Base-by-base conservation (phyloP, 1,140 invertebrate genomes). In the Bombus affinis region DNA sequence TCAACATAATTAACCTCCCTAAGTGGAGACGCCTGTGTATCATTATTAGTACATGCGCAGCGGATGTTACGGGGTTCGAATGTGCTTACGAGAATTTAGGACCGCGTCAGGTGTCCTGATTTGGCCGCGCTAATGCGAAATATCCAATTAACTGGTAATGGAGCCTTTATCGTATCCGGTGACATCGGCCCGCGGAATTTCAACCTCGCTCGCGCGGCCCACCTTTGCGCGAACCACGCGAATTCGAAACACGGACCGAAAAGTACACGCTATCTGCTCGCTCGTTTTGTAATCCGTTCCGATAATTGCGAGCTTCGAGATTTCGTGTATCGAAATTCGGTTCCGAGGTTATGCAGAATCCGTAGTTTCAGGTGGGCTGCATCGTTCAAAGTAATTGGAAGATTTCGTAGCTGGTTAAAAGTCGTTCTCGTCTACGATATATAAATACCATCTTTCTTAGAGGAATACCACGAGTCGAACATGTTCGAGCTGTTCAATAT, bases 1-100 rank as follows among this genome's bases (percentile, higher is more conserved):
- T 92, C 91, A 90, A 89, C 91, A 91, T 93, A 93, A 94, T 94
- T 93, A 93, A 93, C 90, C 79, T 66, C 82, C 88, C 83, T 91
- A 89, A 91, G 90, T 92, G 92, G 92, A 92, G 91, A 93, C 91
- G 91, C 91, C 89, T 91, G 91, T 91, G 90, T 89, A 89, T 93
- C 93, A 93, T 93, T 91, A 93, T 94, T 94, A 93, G 92, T 91
- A 91, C 86, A 83, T 75, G 89, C 88, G 74, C 88, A 70, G 80
- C 78, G 81, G 88, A 83, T 89, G 88, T 89, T 89, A 84, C 44
- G 85, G 78, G 75, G 87, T 88, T 89, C 83, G 85, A 89, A 86
- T 83, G 85, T 86, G 85, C 88, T 89, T 89, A 86, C 88, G 88
- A 89, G 88, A 81, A 89, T 89, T 87, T 90, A 89, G 89, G 89